A percentile compares a stretch with the other conserved stretches of the same genome.
Conservation (phyloP, 2,888 invertebrate genomes). For the Drosophila kuntzei region DNA sequence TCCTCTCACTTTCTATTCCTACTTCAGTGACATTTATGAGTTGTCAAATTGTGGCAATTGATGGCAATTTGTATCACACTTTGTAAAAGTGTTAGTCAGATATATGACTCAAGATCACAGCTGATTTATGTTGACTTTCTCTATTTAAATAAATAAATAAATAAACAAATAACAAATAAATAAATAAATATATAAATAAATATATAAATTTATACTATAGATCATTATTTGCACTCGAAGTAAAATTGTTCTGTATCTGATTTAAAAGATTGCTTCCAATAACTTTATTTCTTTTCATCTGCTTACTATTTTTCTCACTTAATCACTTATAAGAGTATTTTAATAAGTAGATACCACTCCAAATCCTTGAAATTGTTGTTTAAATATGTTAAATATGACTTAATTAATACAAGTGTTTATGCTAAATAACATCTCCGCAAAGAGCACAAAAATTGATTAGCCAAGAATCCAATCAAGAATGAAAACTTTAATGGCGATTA, state of each 20-base stretch:
- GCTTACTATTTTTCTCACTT: neutral
- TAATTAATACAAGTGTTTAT: neutral
- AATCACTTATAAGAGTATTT: neutral
- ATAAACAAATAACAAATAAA: too few relatives aligned
- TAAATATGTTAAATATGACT: neutral
- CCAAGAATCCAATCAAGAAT: slow-evolving; percentile 11
- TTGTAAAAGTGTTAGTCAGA: neutral
- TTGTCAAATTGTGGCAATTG: slow-evolving; percentile 41
- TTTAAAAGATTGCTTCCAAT: too few relatives aligned
- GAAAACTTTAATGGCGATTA: slow-evolving; percentile 45
- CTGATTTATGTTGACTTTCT: too few relatives aligned
- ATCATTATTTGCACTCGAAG: too few relatives aligned
- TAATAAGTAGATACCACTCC: too few relatives aligned
- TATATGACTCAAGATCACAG: neutral
- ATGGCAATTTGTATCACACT: slow-evolving; percentile 1
- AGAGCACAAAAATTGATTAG: neutral
- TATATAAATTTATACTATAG: too few relatives aligned
- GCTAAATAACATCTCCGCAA: neutral
- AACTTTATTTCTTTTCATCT: too few relatives aligned
- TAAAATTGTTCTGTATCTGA: too few relatives aligned
- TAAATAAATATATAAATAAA: too few relatives aligned
- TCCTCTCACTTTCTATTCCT: neutral
- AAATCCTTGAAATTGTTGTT: neutral
- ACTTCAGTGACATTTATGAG: slow-evolving; percentile 31
- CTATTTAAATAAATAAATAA: too few relatives aligned